Conservation (phyloP, 30 jellyfish, hydroid and myxozoan species). For the Pseudorhiza aurosa region DNA sequence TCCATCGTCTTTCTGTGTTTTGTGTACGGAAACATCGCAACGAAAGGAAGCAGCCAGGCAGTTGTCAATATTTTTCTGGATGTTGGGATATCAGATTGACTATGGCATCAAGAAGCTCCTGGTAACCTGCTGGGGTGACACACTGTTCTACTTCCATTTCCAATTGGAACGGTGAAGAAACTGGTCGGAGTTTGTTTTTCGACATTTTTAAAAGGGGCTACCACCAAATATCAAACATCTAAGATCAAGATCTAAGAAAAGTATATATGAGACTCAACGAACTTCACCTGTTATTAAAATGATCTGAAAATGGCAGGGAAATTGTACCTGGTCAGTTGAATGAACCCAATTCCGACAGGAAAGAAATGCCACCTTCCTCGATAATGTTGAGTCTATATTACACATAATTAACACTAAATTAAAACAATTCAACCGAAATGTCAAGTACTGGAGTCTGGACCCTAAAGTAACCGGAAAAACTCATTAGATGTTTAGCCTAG, state of each 20-base stretch:
- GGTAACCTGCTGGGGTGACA: conserved; percentile 15
- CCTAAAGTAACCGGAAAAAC: too few relatives aligned
- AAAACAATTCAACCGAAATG: conserved; percentile 2
- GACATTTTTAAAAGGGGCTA: neutral
- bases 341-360: conserved; percentile 33
- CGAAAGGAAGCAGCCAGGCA: conserved; percentile 13
- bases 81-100: conserved; percentile 23
- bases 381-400: conserved; percentile 29
- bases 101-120: conserved; percentile 13
- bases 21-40: conserved; percentile 26
- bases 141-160: conserved; percentile 6
- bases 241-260: conserved; percentile 12
- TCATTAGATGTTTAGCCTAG: too few relatives aligned
- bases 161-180: conserved; percentile 25
- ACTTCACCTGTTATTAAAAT: conserved; percentile 30
- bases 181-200: conserved; percentile 3
- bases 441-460: too few relatives aligned
- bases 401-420: conserved; percentile 13
- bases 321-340: conserved; percentile 28
- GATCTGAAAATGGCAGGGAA: conserved; percentile 20
- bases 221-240: conserved; percentile 24
- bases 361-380: conserved; percentile 23
- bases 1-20: conserved; percentile 44
- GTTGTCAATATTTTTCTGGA: neutral
- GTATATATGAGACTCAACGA: conserved; percentile 13